Evolutionary conservation across 2,888 invertebrate genomes (phyloP), one percentile per base, ranked within the genome.

Genomic region (Choreutis nemorana): DNA sequence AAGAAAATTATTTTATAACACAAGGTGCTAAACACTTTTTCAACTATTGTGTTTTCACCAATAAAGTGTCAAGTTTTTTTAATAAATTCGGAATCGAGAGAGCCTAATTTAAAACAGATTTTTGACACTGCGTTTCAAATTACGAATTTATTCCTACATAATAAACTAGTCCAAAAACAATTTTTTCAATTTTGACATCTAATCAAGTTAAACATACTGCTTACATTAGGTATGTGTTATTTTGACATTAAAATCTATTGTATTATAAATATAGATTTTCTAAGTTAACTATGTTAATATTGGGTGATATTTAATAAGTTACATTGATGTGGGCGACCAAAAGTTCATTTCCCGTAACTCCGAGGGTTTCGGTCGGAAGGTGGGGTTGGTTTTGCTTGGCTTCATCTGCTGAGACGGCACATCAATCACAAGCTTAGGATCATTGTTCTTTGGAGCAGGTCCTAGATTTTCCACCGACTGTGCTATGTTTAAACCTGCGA

Each of bases 301-400:
- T 6, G 5, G 8, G 18, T 18, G 8, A 5, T 6, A 18, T 18
- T 5, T 18, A 18, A 18, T 8, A 13, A 16, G 44, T 70, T 83
- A 91, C 90, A 90, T 90, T 1, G 90, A 90, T 5, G 90, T 90
- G 0, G 91, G 91, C 4, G 90, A 89, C 89, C 89, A 90, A 68
- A 90, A 91, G 62, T 91, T 91, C 86, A 91, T 87, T 64, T 91
- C 91, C 25, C 90, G 66, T 8, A 90, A 67, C 52, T 90, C 89
- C 0, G 89, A 86, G 1, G 87, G 86, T 52, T 83, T 84, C 0
- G 85, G 81, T 42, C 78, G 77, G 44, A 81, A 72, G 10, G 61
- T 48, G 16, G 35, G 31, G 6, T 36, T 34, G 27, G 35, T 32
- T 11, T 36, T 42, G 23, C 25, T 36, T 47, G 55, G 45, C 48